Percentiles rank a stretch among this genome's conserved stretches.
Evolutionary conservation across 2,888 invertebrate species (phyloP).

Genomic region (Microchrysa polita): DNA sequence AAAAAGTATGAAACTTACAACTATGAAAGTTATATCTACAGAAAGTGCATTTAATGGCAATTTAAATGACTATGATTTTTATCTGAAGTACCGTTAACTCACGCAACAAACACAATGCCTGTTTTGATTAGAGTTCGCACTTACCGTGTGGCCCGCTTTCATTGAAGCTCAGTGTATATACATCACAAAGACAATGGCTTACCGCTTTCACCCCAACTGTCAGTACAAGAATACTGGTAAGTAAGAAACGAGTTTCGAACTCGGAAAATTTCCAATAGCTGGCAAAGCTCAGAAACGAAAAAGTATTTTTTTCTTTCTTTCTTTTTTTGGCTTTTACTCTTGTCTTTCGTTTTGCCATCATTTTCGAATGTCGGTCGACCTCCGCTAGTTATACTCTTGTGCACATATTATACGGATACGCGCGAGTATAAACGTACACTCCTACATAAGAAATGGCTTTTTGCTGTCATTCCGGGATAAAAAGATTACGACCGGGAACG

Average conservation of each 20-base stretch:
- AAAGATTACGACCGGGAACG: constrained; percentile 53
- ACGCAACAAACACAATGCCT: no score
- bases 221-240: constrained; percentile 1
- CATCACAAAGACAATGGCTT: no score
- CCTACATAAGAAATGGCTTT: constrained; percentile 51
- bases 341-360: not conserved
- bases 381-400: constrained; percentile 6
- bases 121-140: no score
- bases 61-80: no score
- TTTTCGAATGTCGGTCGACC: not conserved
- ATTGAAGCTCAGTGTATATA: no score
- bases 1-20: no score
- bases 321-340: constrained; percentile 26
- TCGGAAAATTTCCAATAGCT: constrained; percentile 37
- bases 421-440: not conserved
- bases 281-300: constrained; percentile 38
- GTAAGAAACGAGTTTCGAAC: constrained; percentile 8
- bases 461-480: constrained; percentile 54
- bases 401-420: no score
- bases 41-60: no score
- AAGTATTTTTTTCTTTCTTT: constrained; percentile 36
- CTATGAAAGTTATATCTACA: no score
- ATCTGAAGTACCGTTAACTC: no score
- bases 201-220: no score
- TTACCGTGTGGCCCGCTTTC: no score